phyloP scores from a whole-genome alignment of 1,140 invertebrate genomes.

The Pogonognathellus flavescens region DNA sequence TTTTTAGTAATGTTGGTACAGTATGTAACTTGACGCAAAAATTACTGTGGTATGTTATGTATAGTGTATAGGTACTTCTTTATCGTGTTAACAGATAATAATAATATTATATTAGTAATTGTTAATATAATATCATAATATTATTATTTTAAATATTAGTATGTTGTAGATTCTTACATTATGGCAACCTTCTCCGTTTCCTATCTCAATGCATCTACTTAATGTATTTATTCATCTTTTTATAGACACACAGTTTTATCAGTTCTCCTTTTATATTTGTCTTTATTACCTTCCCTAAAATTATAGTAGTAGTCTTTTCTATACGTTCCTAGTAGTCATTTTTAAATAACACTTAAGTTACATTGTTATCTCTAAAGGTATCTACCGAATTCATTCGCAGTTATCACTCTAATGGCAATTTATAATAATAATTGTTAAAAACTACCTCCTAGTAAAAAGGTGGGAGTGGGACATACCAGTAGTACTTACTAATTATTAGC shows the following conservation, averaged over 20 bases:
- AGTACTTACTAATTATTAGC: too few species aligned
- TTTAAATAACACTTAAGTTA: constrained; percentile 14
- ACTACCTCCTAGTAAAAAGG: too few species aligned
- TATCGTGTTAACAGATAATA: not conserved
- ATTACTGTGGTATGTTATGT: not conserved
- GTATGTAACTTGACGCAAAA: not conserved
- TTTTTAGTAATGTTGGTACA: constrained; percentile 1
- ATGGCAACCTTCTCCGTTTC: constrained; percentile 31
- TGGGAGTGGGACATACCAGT: too few species aligned
- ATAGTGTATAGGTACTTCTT: not conserved
- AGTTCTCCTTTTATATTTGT: constrained; percentile 20
- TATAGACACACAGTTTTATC: not conserved
- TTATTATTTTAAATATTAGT: not conserved
- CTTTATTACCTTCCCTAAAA: constrained; percentile 8
- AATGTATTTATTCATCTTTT: not conserved
- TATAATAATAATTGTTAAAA: too few species aligned
- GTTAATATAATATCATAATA: constrained; percentile 11
- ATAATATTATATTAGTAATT: not conserved
- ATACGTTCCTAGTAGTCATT: constrained; percentile 10
- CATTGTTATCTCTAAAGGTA: not conserved
- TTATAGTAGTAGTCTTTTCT: not conserved
- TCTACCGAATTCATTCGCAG: too few species aligned
- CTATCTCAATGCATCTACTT: not conserved
- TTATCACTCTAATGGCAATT: too few species aligned
- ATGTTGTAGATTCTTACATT: not conserved